phyloP scores from a whole-genome alignment of 2,797 vertebrate genomes.

The Pangasius macronema region DNA sequence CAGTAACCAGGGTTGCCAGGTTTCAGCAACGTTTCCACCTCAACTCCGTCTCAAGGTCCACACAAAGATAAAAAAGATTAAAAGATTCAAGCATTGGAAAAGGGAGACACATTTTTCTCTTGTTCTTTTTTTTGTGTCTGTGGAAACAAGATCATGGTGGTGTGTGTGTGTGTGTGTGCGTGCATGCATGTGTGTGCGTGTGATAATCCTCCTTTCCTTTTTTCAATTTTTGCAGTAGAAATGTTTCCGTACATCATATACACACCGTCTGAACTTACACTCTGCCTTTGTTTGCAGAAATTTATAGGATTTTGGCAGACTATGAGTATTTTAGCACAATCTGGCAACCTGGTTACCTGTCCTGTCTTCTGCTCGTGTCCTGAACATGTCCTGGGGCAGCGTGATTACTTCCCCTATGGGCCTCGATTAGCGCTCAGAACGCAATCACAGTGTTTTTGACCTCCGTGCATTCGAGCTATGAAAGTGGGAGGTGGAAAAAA shows the following conservation, averaged over 20 bases:
- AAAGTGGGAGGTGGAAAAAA: neutral
- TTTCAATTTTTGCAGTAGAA: neutral
- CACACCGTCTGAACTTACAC: neutral
- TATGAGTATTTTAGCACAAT: neutral
- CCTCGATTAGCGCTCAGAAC: neutral
- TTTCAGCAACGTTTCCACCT: neutral
- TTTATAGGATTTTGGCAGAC: neutral
- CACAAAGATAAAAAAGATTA: neutral
- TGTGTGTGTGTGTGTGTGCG: too few relatives aligned
- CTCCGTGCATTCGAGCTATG: neutral
- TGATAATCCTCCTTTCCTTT: too few relatives aligned
- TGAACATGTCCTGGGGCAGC: neutral
- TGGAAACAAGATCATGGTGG: neutral
- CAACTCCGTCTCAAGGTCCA: neutral
- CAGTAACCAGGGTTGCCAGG: neutral
- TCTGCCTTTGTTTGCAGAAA: neutral
- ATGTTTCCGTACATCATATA: neutral
- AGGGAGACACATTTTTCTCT: neutral
- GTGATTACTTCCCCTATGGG: neutral
- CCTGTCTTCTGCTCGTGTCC: too few relatives aligned
- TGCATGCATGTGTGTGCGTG: neutral
- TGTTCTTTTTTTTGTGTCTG: neutral
- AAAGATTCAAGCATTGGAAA: neutral
- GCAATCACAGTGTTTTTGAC: neutral
- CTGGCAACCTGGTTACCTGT: too few relatives aligned